Percentiles rank a stretch among this genome's conserved stretches.
Conservation (phyloP, 2,797 vertebrate species). For the Tokudaia muenninki region DNA sequence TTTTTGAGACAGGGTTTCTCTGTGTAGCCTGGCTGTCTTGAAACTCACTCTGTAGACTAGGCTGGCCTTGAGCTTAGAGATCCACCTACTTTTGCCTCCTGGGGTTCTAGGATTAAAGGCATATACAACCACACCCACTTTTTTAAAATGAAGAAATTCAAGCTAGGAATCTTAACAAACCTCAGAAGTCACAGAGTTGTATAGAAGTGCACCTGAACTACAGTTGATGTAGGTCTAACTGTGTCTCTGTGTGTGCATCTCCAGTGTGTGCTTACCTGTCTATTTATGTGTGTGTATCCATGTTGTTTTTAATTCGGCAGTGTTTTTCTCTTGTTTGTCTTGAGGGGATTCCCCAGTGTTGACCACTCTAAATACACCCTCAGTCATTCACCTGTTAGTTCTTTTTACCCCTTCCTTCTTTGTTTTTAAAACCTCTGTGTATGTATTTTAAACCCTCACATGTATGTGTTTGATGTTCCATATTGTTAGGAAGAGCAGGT, state of each 20-base stretch:
- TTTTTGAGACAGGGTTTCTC: not conserved
- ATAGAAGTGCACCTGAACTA: slow-evolving; percentile 38
- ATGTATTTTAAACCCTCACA: not conserved
- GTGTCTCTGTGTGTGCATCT: not conserved
- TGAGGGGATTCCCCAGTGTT: not conserved
- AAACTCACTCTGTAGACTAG: not conserved
- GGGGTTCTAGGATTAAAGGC: not conserved
- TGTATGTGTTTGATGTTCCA: not conserved
- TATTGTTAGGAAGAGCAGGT: slow-evolving; percentile 63
- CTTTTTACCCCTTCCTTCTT: not conserved
- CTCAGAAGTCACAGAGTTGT: slow-evolving; percentile 19
- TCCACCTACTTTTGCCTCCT: not conserved
- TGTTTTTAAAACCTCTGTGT: slow-evolving; percentile 37
- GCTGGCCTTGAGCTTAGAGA: not conserved
- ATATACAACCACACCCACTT: too few relatives aligned
- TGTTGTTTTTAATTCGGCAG: not conserved
- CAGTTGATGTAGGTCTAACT: not conserved
- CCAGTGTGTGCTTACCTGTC: not conserved
- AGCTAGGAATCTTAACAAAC: slow-evolving; percentile 52
- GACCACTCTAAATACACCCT: slow-evolving; percentile 1
- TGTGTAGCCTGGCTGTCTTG: not conserved
- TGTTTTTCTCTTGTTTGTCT: not conserved
- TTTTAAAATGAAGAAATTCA: slow-evolving; percentile 62
- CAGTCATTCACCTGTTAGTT: slow-evolving; percentile 12
- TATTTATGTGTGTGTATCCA: not conserved